Evolutionary conservation across 2,888 invertebrate species (phyloP).

Genomic region (Lydus trimaculatus): DNA sequence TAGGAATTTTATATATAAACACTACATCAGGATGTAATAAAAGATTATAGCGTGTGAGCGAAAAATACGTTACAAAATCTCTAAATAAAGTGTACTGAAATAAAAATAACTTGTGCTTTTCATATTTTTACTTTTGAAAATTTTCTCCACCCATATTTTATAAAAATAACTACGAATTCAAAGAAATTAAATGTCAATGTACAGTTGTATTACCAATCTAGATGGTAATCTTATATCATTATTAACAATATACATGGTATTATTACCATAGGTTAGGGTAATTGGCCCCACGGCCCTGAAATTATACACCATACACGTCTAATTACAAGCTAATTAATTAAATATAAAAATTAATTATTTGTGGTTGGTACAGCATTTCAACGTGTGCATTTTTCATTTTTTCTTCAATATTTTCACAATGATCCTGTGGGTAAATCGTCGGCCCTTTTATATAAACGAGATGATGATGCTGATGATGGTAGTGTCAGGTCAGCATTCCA

Average conservation of each 20-base stretch:
- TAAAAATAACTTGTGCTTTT: neutral
- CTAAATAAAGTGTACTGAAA: slow-evolving; percentile 16
- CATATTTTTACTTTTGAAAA: slow-evolving; percentile 11
- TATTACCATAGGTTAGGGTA: slow-evolving; percentile 10
- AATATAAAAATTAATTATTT: slow-evolving; percentile 6
- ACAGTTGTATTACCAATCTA: neutral
- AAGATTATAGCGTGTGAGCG: slow-evolving; percentile 9
- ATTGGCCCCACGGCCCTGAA: slow-evolving; percentile 22
- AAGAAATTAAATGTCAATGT: slow-evolving; percentile 12
- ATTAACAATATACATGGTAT: neutral
- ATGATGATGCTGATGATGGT: neutral
- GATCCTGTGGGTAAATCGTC: neutral
- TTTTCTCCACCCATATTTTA: neutral
- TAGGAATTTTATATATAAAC: neutral
- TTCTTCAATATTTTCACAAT: neutral
- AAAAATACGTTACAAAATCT: slow-evolving; percentile 19
- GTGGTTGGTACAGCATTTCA: neutral
- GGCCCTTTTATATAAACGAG: neutral
- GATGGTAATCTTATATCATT: neutral
- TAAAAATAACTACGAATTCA: neutral
- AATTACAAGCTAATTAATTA: slow-evolving; percentile 9
- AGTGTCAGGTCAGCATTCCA: slow-evolving; percentile 10
- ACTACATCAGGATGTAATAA: slow-evolving; percentile 1
- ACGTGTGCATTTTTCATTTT: neutral
- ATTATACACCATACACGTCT: slow-evolving; percentile 14